Evolutionary conservation across 2,797 vertebrate genomes (phyloP).

Genomic region (Parauchenoglanis ngamensis): DNA sequence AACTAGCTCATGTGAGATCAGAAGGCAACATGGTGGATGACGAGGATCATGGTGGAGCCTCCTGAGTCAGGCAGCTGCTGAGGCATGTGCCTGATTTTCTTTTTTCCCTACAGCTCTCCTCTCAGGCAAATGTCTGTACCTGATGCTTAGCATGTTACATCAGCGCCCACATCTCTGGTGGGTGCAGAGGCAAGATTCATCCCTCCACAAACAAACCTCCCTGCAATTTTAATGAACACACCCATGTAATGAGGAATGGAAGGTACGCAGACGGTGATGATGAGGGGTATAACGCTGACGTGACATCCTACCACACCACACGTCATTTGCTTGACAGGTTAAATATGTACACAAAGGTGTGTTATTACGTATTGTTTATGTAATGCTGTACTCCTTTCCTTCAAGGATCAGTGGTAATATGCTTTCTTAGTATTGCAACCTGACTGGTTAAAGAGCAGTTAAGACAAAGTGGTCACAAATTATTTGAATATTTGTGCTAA

Average conservation of each 20-base stretch:
- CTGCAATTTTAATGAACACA: neutral
- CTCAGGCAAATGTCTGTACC: neutral
- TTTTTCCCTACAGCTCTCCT: neutral
- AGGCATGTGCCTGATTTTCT: constrained; percentile 8
- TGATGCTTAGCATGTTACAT: neutral
- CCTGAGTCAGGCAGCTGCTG: neutral
- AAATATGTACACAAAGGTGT: neutral
- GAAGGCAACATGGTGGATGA: neutral
- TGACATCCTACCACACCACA: neutral
- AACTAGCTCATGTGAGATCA: neutral
- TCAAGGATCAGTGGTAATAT: neutral
- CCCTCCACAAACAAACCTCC: neutral
- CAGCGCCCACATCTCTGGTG: neutral
- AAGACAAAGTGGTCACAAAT: neutral
- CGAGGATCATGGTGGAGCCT: neutral
- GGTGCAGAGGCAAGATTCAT: neutral
- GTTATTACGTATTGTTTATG: neutral
- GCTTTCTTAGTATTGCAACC: neutral
- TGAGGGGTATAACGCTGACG: neutral
- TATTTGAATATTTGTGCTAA: neutral
- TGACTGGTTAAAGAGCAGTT: neutral
- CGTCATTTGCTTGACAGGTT: neutral
- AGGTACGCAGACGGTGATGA: neutral
- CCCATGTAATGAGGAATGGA: neutral
- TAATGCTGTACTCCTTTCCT: neutral